phyloP scores from a whole-genome alignment of 2,113 vertebrate species.

The Rana temporaria region DNA sequence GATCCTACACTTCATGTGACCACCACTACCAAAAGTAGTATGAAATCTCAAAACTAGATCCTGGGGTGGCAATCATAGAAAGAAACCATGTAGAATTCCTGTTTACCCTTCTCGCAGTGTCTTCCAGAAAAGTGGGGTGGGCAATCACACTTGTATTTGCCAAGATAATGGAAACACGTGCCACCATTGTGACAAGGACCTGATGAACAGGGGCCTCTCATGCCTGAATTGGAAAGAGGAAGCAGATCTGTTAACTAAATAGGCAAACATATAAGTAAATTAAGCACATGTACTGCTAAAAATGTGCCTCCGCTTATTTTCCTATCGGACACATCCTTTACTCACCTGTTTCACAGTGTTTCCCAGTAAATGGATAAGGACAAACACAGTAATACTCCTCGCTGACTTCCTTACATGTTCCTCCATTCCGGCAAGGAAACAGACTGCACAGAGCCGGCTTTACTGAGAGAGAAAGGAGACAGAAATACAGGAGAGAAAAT shows the following conservation, averaged over 20 bases:
- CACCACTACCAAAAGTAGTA: too few relatives aligned
- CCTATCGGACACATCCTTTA: too few relatives aligned
- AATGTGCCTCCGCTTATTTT: not conserved
- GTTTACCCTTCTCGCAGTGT: slow-evolving; percentile 86
- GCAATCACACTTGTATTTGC: slow-evolving; percentile 98
- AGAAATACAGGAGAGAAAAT: not conserved
- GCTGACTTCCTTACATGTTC: slow-evolving; percentile 86
- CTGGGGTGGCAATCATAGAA: too few relatives aligned
- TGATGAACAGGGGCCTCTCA: slow-evolving; percentile 91
- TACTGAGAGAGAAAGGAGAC: slow-evolving; percentile 74
- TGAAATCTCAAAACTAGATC: too few relatives aligned
- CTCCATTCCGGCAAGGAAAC: slow-evolving; percentile 89
- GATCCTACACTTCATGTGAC: too few relatives aligned
- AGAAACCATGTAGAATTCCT: too few relatives aligned
- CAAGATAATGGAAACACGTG: slow-evolving; percentile 97
- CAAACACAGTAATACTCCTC: slow-evolving; percentile 89
- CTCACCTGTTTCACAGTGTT: slow-evolving; percentile 94
- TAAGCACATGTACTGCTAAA: not conserved
- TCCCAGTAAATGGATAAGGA: slow-evolving; percentile 93
- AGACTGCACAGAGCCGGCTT: slow-evolving; percentile 88
- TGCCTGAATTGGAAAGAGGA: slow-evolving; percentile 74
- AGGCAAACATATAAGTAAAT: not conserved
- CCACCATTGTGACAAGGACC: slow-evolving; percentile 93
- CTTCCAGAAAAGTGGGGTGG: slow-evolving; percentile 81
- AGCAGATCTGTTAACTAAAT: not conserved